Percentiles rank a stretch among this genome's conserved stretches.
Evolutionary conservation across 2,888 invertebrate species (phyloP).

Genomic region (Dasypogon diadema): DNA sequence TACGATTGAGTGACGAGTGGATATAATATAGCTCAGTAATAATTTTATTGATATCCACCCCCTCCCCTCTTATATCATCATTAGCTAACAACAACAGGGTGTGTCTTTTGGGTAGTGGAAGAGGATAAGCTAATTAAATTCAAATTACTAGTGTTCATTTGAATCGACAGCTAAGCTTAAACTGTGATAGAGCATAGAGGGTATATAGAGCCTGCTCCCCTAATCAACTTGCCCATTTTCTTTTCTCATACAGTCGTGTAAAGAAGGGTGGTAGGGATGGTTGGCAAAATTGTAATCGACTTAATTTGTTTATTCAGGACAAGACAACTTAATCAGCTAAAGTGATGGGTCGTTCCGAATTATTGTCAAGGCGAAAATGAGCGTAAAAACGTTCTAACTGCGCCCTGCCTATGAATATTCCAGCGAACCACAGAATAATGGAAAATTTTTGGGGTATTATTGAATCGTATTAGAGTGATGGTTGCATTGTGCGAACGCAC

Average conservation of each 20-base stretch:
- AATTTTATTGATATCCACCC: background rate
- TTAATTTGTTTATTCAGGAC: conserved; percentile 40
- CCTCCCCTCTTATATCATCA: background rate
- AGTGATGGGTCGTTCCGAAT: conserved; percentile 41
- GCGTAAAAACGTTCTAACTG: conserved; percentile 15
- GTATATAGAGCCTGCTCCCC: too few relatives aligned
- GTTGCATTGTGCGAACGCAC: too few relatives aligned
- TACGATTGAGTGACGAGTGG: conserved; percentile 26
- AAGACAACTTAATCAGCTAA: conserved; percentile 41
- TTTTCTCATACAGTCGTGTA: too few relatives aligned
- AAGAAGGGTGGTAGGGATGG: too few relatives aligned
- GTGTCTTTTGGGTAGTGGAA: background rate
- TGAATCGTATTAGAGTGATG: background rate
- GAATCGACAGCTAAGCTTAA: background rate
- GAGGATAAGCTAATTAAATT: conserved; percentile 35
- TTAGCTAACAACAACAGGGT: background rate
- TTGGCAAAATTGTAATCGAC: conserved; percentile 12
- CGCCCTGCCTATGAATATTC: background rate
- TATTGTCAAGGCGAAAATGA: conserved; percentile 40
- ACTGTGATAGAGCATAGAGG: background rate
- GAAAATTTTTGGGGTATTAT: background rate
- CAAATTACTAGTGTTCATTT: conserved; percentile 35
- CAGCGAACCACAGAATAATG: background rate
- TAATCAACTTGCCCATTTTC: too few relatives aligned
- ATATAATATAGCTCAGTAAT: conserved; percentile 4